Evolutionary conservation across 2,113 vertebrate genomes (phyloP), one percentile per base, ranked within the genome.

Genomic region (Tor tambroides): DNA sequence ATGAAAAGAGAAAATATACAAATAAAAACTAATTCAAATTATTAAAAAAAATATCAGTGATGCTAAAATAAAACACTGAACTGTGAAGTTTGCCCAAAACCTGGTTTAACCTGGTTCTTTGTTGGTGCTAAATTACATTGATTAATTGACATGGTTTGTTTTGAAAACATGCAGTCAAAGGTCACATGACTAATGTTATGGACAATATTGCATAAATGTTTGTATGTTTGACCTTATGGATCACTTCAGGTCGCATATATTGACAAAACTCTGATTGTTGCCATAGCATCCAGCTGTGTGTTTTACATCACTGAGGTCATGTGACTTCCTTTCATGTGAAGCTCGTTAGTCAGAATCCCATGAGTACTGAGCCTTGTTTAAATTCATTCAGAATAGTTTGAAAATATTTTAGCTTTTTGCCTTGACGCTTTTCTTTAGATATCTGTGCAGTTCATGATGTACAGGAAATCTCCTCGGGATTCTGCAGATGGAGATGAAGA

Each of bases 401-500:
- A 38, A 75, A 43, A 14, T 11, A 15, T 26, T 46, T 76, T 35
- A n/a, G 6, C 28, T 32, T 80, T 32, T 46, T 46, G 91, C 91
- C 92, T 94, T 92, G 86, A 94, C 87, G 0, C 35, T 14, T 10
- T 19, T 30, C 4, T 69, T 90, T 93, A 95, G 95, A 96, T 96
- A 54, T 92, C 94, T 11, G 0, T 94, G 21, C 95, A 96, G 93
- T 96, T 95, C 81, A 0, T 95, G 0, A 90, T 90, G 0, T 96
- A 96, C 87, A 92, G 91, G 7, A 92, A 89, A 4, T 1, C 89
- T 46, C 38, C 51, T 0, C 26, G 3, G 10, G 17, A 17, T 17
- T 41, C 6, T 15, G 10, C 5, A 8, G 17, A 51, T 19, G 10
- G 15, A 23, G 14, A 14, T 0, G 89, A 91, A 0, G 95, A 95